Percentiles rank a stretch among this genome's conserved stretches.
Evolutionary conservation across 2,797 vertebrate genomes (phyloP).

Genomic region (Phataginus tricuspis): DNA sequence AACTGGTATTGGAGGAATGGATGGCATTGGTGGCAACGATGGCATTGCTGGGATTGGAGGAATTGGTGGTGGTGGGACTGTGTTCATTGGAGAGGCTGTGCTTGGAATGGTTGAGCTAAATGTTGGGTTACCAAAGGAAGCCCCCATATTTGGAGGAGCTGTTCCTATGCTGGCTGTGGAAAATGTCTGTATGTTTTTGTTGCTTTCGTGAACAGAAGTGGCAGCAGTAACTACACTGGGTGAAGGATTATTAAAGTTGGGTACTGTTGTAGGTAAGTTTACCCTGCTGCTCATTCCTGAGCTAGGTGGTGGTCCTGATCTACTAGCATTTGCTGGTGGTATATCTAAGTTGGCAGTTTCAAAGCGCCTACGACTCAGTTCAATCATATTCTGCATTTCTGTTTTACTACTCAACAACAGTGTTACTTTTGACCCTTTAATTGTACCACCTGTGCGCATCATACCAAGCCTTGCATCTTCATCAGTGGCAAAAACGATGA

Average conservation of each 20-base stretch:
- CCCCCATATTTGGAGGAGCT: conserved; percentile 93
- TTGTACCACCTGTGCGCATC: conserved; percentile 99
- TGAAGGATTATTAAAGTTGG: conserved; percentile 93
- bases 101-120: conserved; percentile 93
- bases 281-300: conserved; percentile 91
- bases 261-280: conserved; percentile 91
- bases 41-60: conserved; percentile 95
- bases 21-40: conserved; percentile 94
- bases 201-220: conserved; percentile 93
- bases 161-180: conserved; percentile 91
- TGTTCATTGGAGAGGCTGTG: conserved; percentile 92
- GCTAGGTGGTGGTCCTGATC: conserved; percentile 91
- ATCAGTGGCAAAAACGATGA: conserved; percentile 99
- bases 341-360: conserved; percentile 94
- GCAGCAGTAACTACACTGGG: conserved; percentile 91
- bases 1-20: conserved; percentile 93
- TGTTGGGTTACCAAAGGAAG: conserved; percentile 92
- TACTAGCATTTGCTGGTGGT: conserved; percentile 92
- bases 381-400: conserved; percentile 99
- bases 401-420: conserved; percentile 99
- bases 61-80: conserved; percentile 92
- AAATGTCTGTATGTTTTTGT: conserved; percentile 92
- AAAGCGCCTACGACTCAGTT: conserved; percentile 98
- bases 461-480: conserved; percentile 99
- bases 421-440: conserved; percentile 99